Conservation (phyloP, 2,888 invertebrate genomes). For the Andrena bucephala region DNA sequence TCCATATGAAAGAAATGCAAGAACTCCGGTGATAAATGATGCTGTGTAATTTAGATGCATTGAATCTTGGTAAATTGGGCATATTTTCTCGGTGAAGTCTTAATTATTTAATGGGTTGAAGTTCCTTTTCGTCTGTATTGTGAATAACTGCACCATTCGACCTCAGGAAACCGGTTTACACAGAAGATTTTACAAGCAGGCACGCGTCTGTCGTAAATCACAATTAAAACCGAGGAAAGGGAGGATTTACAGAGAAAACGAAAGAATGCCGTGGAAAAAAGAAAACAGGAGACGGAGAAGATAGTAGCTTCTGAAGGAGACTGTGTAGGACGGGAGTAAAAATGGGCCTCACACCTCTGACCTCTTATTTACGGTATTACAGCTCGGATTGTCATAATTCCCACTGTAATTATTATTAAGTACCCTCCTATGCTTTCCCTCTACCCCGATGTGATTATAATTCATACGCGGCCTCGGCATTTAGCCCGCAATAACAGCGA, state of each 20-base stretch:
- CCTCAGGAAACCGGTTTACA: background rate
- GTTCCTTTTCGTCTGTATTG: background rate
- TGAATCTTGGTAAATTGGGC: background rate
- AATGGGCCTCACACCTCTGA: conserved; percentile 34
- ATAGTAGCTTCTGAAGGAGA: conserved; percentile 40
- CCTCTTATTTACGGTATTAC: conserved; percentile 61
- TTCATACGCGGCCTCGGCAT: conserved; percentile 59
- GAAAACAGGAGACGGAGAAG: background rate
- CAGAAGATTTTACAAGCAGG: conserved; percentile 26
- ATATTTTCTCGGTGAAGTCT: background rate
- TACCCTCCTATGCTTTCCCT: conserved; percentile 39
- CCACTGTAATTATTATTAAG: conserved; percentile 74
- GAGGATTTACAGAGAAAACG: conserved; percentile 23
- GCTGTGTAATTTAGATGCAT: background rate
- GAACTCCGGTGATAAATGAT: background rate
- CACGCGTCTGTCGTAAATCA: conserved; percentile 61
- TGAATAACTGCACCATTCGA: background rate
- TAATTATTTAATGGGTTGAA: background rate
- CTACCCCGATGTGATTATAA: conserved; percentile 70
- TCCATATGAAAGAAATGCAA: background rate
- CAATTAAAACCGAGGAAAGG: conserved; percentile 45
- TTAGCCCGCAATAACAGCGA: conserved; percentile 49
- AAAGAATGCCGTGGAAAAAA: conserved; percentile 22
- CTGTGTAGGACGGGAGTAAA: conserved; percentile 41
- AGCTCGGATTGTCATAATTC: conserved; percentile 64